Conservation (phyloP, 2,888 invertebrate species). For the Caenorhabditis doughertyi region DNA sequence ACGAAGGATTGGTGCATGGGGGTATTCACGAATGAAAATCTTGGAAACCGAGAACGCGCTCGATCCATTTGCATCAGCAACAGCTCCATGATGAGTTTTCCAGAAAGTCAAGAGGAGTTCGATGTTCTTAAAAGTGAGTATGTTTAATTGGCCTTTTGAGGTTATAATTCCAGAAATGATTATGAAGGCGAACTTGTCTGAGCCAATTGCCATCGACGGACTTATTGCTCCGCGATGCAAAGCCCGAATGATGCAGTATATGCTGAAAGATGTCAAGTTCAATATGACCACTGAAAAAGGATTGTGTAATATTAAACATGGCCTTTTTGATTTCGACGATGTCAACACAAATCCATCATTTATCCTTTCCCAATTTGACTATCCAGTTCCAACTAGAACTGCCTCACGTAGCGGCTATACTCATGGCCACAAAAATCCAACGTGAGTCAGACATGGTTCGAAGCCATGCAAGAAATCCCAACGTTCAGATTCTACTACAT, state of each 20-base stretch:
- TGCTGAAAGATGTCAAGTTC: neutral
- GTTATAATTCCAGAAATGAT: no score
- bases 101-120: constrained; percentile 5
- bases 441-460: no score
- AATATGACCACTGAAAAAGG: neutral
- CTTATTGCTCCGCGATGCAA: neutral
- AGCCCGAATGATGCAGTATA: neutral
- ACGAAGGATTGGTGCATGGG: neutral
- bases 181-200: neutral
- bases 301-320: neutral
- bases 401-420: no score
- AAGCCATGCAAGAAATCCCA: no score
- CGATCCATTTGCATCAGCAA: neutral
- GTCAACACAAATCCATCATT: constrained; percentile 3
- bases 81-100: neutral
- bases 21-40: neutral
- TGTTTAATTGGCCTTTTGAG: no score
- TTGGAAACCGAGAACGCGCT: neutral
- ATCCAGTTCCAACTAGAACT: no score
- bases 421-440: no score
- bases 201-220: neutral
- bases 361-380: neutral
- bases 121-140: neutral
- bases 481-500: no score
- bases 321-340: neutral